Conservation (phyloP, 2,888 invertebrate genomes). For the Erebia epiphron region DNA sequence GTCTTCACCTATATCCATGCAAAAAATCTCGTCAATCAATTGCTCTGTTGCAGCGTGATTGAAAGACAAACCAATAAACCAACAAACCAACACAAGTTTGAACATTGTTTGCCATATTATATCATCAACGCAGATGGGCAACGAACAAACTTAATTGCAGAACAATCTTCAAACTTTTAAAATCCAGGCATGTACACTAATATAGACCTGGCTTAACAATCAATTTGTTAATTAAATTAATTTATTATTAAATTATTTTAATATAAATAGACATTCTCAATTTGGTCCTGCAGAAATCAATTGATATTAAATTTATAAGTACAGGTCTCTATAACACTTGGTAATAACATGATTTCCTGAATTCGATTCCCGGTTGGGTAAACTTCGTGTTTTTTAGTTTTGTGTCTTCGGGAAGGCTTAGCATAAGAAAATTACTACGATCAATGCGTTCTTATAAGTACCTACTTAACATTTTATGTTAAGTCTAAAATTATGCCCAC, state of each 20-base stretch:
- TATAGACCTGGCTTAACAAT: slow-evolving; percentile 34
- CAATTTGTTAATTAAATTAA: slow-evolving; percentile 50
- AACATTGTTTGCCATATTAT: too few relatives aligned
- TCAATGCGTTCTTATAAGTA: not conserved
- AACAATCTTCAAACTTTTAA: not conserved
- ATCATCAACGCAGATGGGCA: too few relatives aligned
- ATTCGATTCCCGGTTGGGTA: not conserved
- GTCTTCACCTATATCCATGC: too few relatives aligned
- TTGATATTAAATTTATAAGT: not conserved
- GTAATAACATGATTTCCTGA: not conserved
- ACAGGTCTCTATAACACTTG: too few relatives aligned
- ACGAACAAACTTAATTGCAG: too few relatives aligned
- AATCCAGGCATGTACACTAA: not conserved
- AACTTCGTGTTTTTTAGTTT: not conserved
- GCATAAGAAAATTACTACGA: not conserved
- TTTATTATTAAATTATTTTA: slow-evolving; percentile 49
- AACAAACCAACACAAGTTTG: too few relatives aligned
- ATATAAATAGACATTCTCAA: not conserved
- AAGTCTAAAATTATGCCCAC: slow-evolving; percentile 7
- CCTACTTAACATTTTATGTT: not conserved
- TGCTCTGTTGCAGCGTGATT: too few relatives aligned
- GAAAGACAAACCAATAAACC: too few relatives aligned
- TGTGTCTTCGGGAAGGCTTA: not conserved
- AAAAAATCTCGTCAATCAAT: too few relatives aligned
- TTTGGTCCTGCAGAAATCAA: not conserved